Percentiles rank a stretch among this genome's conserved stretches.
These are phyloP conservation scores for Poeciliopsis presidionis DNA, from an alignment of 2,797 vertebrate species.

Conservation along the genomic window DNA sequence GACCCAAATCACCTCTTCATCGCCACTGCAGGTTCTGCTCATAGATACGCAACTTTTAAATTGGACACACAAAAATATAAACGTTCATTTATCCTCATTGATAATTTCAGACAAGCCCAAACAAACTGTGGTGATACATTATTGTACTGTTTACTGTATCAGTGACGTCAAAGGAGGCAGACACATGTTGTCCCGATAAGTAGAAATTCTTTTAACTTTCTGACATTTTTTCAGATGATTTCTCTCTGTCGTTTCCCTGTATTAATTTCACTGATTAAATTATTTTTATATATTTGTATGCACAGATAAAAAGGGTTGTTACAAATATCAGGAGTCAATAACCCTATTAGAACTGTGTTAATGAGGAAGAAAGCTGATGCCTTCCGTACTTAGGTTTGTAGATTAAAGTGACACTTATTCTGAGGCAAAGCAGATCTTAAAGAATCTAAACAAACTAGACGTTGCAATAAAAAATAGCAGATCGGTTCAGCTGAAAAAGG, in stretches of 20 bases:
- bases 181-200: no score
- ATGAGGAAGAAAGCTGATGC: neutral
- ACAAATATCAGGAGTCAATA: neutral
- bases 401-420: neutral
- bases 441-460: neutral
- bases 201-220: no score
- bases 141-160: no score
- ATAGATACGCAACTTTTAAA: no score
- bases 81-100: no score
- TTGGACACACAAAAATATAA: no score
- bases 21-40: no score
- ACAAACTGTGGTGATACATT: no score
- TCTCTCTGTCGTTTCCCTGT: neutral
- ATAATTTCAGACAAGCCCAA: no score
- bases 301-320: neutral
- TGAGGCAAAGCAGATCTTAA: neutral
- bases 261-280: neutral
- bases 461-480: neutral
- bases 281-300: neutral
- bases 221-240: no score
- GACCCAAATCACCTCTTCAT: no score
- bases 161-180: no score
- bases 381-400: neutral
- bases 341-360: neutral
- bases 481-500: neutral